Percentiles rank a stretch among this genome's conserved stretches.
These are phyloP conservation scores for Oppia nitens DNA, from an alignment of 1,140 invertebrate genomes.

Conservation along the genomic window DNA sequence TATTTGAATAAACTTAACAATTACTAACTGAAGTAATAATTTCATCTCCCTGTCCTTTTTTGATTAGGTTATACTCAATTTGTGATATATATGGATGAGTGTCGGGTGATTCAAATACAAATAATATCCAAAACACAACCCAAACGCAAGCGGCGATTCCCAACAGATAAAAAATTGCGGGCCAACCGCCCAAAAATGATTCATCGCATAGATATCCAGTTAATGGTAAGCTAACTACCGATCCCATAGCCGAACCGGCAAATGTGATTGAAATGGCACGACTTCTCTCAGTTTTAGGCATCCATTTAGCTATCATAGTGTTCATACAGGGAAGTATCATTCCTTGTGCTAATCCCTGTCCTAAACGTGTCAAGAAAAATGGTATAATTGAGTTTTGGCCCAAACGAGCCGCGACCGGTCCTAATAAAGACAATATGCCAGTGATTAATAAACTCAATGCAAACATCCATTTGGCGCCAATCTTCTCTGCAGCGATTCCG, in stretches of 20 bases:
- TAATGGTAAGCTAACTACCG: constrained; percentile 22
- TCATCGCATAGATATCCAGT: constrained; percentile 10
- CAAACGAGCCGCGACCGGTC: constrained; percentile 10
- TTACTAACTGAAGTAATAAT: constrained; percentile 17
- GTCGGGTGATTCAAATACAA: constrained; percentile 15
- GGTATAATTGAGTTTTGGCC: neutral
- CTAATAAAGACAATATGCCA: constrained; percentile 9
- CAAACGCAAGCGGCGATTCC: constrained; percentile 16
- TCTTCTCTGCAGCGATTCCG: constrained; percentile 51
- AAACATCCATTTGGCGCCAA: constrained; percentile 70
- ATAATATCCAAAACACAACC: constrained; percentile 16
- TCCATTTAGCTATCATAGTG: constrained; percentile 27
- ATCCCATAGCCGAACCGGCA: constrained; percentile 46
- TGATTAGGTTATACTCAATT: constrained; percentile 30
- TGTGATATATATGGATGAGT: constrained; percentile 15
- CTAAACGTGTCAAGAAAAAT: constrained; percentile 16
- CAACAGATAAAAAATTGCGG: constrained; percentile 17
- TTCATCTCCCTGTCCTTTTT: constrained; percentile 28
- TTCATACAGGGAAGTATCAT: constrained; percentile 28
- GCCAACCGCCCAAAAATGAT: constrained; percentile 17
- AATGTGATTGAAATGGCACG: constrained; percentile 25
- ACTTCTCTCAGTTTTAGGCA: constrained; percentile 23
- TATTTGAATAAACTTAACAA: neutral
- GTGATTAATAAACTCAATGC: constrained; percentile 30
- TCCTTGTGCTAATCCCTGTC: constrained; percentile 23